Percentiles rank a stretch among this genome's conserved stretches.
Evolutionary conservation across 2,888 invertebrate genomes (phyloP).

Genomic region (Rhogogaster chlorosoma): DNA sequence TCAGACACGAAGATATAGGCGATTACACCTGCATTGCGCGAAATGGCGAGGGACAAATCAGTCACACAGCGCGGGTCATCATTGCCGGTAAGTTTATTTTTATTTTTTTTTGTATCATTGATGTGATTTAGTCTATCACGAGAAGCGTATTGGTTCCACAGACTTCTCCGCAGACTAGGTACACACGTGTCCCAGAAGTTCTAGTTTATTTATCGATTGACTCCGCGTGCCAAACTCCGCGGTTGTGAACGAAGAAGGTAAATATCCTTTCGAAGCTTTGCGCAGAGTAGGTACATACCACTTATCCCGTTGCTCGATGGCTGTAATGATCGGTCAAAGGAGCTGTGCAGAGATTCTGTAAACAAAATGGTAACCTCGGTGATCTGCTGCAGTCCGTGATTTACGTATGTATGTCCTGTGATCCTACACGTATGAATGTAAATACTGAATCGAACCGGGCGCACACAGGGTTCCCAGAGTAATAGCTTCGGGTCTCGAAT

Average conservation of each 20-base stretch:
- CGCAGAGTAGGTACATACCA: neutral
- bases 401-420: neutral
- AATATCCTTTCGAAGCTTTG: neutral
- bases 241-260: neutral
- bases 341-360: conserved; percentile 2
- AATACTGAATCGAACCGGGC: neutral
- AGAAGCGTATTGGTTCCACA: neutral
- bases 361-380: conserved; percentile 17
- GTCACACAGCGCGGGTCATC: conserved; percentile 96
- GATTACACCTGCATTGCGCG: conserved; percentile 98
- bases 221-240: neutral
- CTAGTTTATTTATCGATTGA: neutral
- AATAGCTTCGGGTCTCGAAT: neutral
- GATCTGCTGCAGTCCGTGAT: neutral
- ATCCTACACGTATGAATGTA: neutral
- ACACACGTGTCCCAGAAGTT: neutral
- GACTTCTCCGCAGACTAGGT: neutral
- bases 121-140: neutral
- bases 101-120: neutral
- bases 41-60: conserved; percentile 97
- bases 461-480: neutral
- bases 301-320: neutral
- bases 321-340: conserved; percentile 18
- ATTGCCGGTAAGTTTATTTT: conserved; percentile 85
- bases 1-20: conserved; percentile 96